Evolutionary conservation across 2,797 vertebrate genomes (phyloP).

Genomic region (Ptychobarbus kaznakovi): DNA sequence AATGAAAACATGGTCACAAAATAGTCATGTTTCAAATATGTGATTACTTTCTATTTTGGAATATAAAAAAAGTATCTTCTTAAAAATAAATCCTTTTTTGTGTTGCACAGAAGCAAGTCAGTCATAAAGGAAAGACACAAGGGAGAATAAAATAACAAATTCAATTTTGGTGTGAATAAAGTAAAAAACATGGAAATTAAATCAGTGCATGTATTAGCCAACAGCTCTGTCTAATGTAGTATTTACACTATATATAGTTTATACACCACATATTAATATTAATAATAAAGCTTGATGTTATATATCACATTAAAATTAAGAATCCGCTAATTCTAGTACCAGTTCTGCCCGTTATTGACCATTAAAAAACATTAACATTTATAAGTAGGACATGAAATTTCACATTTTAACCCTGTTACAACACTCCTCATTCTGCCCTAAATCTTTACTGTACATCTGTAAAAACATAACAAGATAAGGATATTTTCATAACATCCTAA

Average conservation of each 20-base stretch:
- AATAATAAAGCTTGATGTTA: neutral
- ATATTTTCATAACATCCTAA: neutral
- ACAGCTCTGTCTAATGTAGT: neutral
- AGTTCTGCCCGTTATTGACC: neutral
- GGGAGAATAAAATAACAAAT: neutral
- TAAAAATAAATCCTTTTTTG: neutral
- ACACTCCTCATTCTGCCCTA: neutral
- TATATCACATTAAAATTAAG: neutral
- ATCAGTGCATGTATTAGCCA: neutral
- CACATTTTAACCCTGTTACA: neutral
- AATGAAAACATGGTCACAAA: neutral
- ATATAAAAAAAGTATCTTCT: neutral
- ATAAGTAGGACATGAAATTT: neutral
- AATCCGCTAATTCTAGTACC: neutral
- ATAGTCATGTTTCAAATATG: neutral
- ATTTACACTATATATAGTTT: neutral
- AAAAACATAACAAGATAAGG: neutral
- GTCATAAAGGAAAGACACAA: neutral
- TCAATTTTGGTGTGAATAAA: neutral
- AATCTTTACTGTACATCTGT: neutral
- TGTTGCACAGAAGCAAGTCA: neutral
- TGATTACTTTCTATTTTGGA: neutral
- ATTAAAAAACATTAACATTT: neutral
- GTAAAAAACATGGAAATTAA: neutral
- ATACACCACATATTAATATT: neutral